Base-by-base conservation (phyloP, 2,888 invertebrate species). In the Arrhopalites spinosus region DNA sequence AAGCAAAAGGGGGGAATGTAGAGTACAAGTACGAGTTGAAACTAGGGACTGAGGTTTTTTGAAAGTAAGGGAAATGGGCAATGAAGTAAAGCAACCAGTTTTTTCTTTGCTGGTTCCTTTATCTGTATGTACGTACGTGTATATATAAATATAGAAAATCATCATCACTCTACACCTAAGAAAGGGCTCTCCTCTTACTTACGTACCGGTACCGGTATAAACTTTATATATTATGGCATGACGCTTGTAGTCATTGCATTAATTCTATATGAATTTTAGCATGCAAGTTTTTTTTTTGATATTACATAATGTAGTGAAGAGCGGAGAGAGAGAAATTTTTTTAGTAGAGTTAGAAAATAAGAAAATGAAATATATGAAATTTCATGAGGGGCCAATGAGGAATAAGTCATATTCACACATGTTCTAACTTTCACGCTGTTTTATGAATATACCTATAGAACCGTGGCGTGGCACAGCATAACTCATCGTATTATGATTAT, bases 401-500 rank as follows among this genome's bases (percentile, higher is more conserved):
- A 72, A 72, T 72, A 63, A 72, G 63, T 72, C 63, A 72, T 64
- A 72, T 72, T 72, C 72, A 70, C 72, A 72, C 72, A 63, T 72
- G 72, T 72, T 72, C 63, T 63, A 72, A 63, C 72, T 72, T 72
- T 72, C 72, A 72, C 72, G 50, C 72, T 63, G 63, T 63, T 72
- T n/a, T 63, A 63, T 72, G 72, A 72, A 72, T 72, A 72, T 45
- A 71, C 13, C 43, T 63, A 63, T 63, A 45, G 64, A 72, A 15
- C 63, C 71, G 15, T 59, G 59, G 59, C 63, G 50, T 63, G 47
- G 72, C 45, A 72, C 15, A 61, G 71, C 64, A 72, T 72, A 72
- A 72, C 72, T 72, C 72, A 72, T 72, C 72, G 72, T 63, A 72
- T 72, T 72, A 72, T 72, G 72, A 72, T 72, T 72, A 72, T 72